These are phyloP conservation scores for Amblyopsis rosae DNA, from an alignment of 2,113 vertebrate species.

Conservation along the genomic window DNA sequence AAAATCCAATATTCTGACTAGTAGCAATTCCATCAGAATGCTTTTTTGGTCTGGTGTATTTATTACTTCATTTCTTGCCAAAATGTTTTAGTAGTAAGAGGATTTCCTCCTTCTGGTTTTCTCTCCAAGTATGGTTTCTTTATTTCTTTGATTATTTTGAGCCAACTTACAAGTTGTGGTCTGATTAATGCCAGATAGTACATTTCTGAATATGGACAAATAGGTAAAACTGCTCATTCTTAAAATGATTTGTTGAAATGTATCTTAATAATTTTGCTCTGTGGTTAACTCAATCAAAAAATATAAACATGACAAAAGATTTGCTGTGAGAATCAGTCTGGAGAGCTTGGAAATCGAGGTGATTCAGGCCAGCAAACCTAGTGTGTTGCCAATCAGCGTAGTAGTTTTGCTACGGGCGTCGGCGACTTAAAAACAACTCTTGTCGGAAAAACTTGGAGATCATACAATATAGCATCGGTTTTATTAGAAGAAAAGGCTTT, in stretches of 20 bases:
- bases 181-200: conserved; percentile 6
- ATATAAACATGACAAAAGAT: not conserved
- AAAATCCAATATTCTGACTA: conserved; percentile 76
- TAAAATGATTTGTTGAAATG: not conserved
- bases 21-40: conserved; percentile 68
- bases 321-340: too few relatives aligned
- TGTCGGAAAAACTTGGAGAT: too few relatives aligned
- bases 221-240: not conserved
- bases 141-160: conserved; percentile 48
- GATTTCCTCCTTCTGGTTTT: conserved; percentile 60
- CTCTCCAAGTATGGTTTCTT: conserved; percentile 43
- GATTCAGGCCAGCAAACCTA: too few relatives aligned
- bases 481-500: too few relatives aligned
- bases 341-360: too few relatives aligned
- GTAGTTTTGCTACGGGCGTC: too few relatives aligned
- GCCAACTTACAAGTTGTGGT: conserved; percentile 44
- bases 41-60: conserved; percentile 64
- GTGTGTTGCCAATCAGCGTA: too few relatives aligned
- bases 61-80: conserved; percentile 72
- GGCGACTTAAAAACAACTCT: too few relatives aligned
- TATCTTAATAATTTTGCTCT: not conserved
- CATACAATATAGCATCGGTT: too few relatives aligned
- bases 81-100: conserved; percentile 76
- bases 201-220: not conserved
- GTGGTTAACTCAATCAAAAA: too few relatives aligned